Evolutionary conservation across 2,888 invertebrate species (phyloP).

Genomic region (Agelastica alni): DNA sequence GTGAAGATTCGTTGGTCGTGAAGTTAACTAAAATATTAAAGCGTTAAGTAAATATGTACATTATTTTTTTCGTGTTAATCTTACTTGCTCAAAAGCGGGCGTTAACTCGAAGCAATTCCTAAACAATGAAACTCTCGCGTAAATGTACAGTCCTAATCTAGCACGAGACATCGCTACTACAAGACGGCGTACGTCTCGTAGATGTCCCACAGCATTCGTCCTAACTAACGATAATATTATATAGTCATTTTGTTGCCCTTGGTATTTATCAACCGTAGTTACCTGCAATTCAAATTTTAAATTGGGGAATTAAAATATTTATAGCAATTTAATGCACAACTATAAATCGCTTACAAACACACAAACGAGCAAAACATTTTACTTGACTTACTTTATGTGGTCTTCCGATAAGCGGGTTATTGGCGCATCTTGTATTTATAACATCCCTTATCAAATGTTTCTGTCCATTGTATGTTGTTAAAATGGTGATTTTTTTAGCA

Average conservation of each 20-base stretch:
- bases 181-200: slow-evolving; percentile 92
- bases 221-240: slow-evolving; percentile 94
- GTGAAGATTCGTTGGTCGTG: slow-evolving; percentile 78
- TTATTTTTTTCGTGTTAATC: no score
- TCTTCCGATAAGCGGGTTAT: slow-evolving; percentile 91
- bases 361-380: neutral
- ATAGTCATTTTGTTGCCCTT: slow-evolving; percentile 99
- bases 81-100: slow-evolving; percentile 89
- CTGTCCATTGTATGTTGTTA: slow-evolving; percentile 99
- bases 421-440: slow-evolving; percentile 88
- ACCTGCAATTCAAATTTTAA: slow-evolving; percentile 58
- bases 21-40: slow-evolving; percentile 67
- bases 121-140: slow-evolving; percentile 91
- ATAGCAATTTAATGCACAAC: neutral
- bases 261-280: slow-evolving; percentile 98
- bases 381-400: slow-evolving; percentile 74
- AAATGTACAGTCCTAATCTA: slow-evolving; percentile 92
- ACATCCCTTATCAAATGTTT: slow-evolving; percentile 97
- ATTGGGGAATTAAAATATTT: neutral
- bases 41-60: no score
- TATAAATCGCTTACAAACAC: neutral
- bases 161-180: slow-evolving; percentile 99
- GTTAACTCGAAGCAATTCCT: slow-evolving; percentile 96
- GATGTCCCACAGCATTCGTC: slow-evolving; percentile 96
- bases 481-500: slow-evolving; percentile 92